Percentiles rank a stretch among this genome's conserved stretches.
Conservation (phyloP, 2,888 invertebrate species). For the Scaptodrosophila latifasciaeformis region DNA sequence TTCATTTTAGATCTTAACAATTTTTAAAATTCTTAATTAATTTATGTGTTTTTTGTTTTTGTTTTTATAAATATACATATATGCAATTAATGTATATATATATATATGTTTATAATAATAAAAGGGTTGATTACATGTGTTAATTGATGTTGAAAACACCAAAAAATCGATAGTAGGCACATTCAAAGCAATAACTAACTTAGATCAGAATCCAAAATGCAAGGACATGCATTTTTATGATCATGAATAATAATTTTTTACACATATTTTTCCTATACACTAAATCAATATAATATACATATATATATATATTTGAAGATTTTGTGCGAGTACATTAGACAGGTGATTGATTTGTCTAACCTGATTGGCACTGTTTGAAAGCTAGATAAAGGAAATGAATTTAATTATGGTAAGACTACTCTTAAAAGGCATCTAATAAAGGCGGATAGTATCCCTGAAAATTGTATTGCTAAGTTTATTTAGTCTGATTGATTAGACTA, state of each 20-base stretch:
- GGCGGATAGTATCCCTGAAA: too few species aligned
- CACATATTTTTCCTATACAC: slow-evolving; percentile 10
- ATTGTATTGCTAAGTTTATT: too few species aligned
- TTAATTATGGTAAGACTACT: too few species aligned
- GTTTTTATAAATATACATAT: not conserved
- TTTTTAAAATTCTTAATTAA: not conserved
- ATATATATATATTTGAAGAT: slow-evolving; percentile 11
- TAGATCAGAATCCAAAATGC: slow-evolving; percentile 42
- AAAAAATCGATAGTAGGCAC: slow-evolving; percentile 64
- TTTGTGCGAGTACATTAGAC: too few species aligned
- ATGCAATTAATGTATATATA: not conserved
- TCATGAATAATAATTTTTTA: not conserved
- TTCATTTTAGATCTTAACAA: not conserved
- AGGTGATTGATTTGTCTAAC: too few species aligned
- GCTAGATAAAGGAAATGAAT: too few species aligned
- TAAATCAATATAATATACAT: not conserved
- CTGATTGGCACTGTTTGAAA: too few species aligned
- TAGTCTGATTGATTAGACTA: too few species aligned
- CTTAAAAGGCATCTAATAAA: too few species aligned
- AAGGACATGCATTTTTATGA: slow-evolving; percentile 1
- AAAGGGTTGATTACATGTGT: slow-evolving; percentile 37
- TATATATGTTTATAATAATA: slow-evolving; percentile 24
- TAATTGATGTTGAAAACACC: slow-evolving; percentile 58
- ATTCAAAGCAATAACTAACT: slow-evolving; percentile 66
- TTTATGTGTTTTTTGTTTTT: not conserved